These are phyloP conservation scores for Notocelia uddmanniana DNA, from an alignment of 2,888 invertebrate species.

Conservation along the genomic window DNA sequence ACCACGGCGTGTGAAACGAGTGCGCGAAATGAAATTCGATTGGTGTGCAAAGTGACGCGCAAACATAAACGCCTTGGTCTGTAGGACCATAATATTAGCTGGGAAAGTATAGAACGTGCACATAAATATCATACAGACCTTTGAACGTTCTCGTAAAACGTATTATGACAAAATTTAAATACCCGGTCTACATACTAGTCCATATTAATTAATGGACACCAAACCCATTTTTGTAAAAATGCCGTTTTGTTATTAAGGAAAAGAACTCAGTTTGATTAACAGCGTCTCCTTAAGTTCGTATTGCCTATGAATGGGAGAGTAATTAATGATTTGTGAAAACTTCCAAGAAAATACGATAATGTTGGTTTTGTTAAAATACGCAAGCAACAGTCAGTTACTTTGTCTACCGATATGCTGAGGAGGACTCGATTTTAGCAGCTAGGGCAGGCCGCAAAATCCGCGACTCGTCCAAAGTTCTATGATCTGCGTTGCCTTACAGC, in stretches of 20 bases:
- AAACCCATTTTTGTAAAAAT: neutral
- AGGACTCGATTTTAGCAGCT: neutral
- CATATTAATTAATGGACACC: neutral
- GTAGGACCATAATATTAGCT: neutral
- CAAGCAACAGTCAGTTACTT: no score
- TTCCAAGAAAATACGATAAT: no score
- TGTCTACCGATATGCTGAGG: no score
- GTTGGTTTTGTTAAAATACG: no score
- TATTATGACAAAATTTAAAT: neutral
- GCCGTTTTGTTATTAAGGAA: no score
- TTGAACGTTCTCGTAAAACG: neutral
- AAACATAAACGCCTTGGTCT: neutral
- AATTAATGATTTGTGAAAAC: no score
- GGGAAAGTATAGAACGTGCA: neutral
- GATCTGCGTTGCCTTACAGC: neutral
- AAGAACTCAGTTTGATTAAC: no score
- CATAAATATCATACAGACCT: neutral
- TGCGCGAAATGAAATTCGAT: neutral
- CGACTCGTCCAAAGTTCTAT: neutral
- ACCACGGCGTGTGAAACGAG: neutral
- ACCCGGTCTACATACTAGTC: neutral
- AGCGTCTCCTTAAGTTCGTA: no score
- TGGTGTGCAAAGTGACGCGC: neutral
- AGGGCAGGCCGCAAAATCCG: neutral
- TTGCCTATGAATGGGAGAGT: no score